Percentiles rank a stretch among this genome's conserved stretches.
Evolutionary conservation across 2,113 vertebrate species (phyloP).

Genomic region (Benitochromis conjunctus): DNA sequence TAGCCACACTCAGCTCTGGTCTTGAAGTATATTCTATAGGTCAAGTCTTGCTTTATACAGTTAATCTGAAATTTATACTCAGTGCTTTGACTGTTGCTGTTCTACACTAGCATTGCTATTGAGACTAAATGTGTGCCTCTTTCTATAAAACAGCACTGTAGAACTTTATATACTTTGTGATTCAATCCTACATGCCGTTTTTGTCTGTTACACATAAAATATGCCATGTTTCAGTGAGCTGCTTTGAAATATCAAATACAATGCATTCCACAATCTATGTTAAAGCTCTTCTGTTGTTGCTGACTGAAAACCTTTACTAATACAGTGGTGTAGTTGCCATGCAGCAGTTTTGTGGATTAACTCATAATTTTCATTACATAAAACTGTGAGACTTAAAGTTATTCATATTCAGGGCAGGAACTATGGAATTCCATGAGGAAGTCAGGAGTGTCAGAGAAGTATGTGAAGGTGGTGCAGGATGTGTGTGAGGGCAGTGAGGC

Average conservation of each 20-base stretch:
- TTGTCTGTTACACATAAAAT: not conserved
- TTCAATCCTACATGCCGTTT: not conserved
- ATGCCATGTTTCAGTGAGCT: slow-evolving; percentile 28
- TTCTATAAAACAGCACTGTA: slow-evolving; percentile 25
- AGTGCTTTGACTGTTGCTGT: slow-evolving; percentile 29
- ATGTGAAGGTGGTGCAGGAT: too few species aligned
- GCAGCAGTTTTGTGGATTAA: too few species aligned
- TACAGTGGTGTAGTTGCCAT: not conserved
- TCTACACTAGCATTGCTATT: slow-evolving; percentile 6
- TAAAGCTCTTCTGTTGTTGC: not conserved
- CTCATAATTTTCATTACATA: too few species aligned
- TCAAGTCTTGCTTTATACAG: not conserved
- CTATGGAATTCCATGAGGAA: too few species aligned
- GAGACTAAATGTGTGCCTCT: slow-evolving; percentile 42
- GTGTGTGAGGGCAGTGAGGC: too few species aligned
- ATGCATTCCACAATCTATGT: slow-evolving; percentile 20
- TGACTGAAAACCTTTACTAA: not conserved
- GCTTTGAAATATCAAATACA: slow-evolving; percentile 48
- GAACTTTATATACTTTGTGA: not conserved
- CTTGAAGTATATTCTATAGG: slow-evolving; percentile 1
- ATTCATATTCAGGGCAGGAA: not conserved
- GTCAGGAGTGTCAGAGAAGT: too few species aligned
- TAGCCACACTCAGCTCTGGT: not conserved
- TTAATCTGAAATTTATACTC: not conserved
- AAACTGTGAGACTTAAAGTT: not conserved